Conservation (phyloP, 2,888 invertebrate species). For the Drosophila quasianomalipes region DNA sequence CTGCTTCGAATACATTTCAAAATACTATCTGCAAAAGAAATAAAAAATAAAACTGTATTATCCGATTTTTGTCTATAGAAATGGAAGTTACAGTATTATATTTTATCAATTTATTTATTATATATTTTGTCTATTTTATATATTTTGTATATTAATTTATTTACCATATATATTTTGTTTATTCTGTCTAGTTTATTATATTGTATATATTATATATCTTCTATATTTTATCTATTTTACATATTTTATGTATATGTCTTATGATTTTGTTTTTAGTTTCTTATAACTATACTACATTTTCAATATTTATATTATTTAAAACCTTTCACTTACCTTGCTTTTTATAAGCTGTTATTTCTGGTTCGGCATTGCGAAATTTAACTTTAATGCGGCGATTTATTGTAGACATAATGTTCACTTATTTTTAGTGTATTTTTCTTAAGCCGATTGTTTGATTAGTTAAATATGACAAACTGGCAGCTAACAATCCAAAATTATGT, state of each 20-base stretch:
- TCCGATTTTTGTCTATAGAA: not conserved
- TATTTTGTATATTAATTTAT: not conserved
- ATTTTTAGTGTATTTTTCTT: not conserved
- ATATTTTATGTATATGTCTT: not conserved
- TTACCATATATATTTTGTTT: no score
- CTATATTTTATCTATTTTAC: not conserved
- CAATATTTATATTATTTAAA: not conserved
- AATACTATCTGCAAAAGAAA: conserved; percentile 18
- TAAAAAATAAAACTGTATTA: not conserved
- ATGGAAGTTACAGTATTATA: not conserved
- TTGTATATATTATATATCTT: not conserved
- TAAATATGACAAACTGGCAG: not conserved
- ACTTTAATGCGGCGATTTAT: conserved; percentile 22
- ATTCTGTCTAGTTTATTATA: not conserved
- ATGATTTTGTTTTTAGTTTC: not conserved
- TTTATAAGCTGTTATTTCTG: not conserved
- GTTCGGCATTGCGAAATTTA: conserved; percentile 20
- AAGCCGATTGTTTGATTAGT: not conserved
- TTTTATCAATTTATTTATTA: not conserved
- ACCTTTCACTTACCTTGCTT: conserved; percentile 7
- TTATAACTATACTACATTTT: not conserved
- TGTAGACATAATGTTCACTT: conserved; percentile 19
- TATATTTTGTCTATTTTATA: not conserved
- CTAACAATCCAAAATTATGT: not conserved
- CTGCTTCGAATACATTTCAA: conserved; percentile 1